Percentiles rank a stretch among this genome's conserved stretches.
Evolutionary conservation across 2,113 vertebrate species (phyloP).

Genomic region (Heteronetta atricapilla): DNA sequence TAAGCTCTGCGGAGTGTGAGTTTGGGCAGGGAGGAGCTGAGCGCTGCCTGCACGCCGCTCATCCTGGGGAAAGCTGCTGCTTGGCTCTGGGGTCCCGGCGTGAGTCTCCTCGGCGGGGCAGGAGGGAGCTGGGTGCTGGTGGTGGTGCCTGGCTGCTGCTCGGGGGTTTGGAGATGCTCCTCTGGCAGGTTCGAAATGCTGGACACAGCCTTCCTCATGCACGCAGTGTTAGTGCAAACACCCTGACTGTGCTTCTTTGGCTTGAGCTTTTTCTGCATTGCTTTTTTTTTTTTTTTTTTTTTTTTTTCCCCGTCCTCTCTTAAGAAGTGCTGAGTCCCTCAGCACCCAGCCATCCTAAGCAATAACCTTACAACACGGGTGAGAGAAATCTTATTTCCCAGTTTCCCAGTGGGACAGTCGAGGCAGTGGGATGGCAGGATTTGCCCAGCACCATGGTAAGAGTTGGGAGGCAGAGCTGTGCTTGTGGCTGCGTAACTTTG

Average conservation of each 20-base stretch:
- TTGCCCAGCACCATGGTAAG: conserved; percentile 52
- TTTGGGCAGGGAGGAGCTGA: conserved; percentile 34
- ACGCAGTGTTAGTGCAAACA: background rate
- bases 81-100: background rate
- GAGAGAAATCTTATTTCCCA: background rate
- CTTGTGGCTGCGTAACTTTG: background rate
- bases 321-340: conserved; percentile 17
- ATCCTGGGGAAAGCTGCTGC: background rate
- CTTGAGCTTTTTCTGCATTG: background rate
- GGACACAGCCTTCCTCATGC: background rate
- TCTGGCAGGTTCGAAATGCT: background rate
- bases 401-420: conserved; percentile 6
- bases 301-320: too few relatives aligned
- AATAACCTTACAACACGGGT: background rate
- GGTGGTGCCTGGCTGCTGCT: background rate
- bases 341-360: background rate
- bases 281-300: background rate
- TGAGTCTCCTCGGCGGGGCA: background rate
- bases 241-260: conserved; percentile 1
- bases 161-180: background rate
- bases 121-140: background rate
- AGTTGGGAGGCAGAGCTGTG: conserved; percentile 37
- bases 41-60: background rate
- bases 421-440: conserved; percentile 53
- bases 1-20: conserved; percentile 40